Evolutionary conservation across 30 jellyfish, hydroid and myxozoan species (phyloP).

Genomic region (Mastigias papua): DNA sequence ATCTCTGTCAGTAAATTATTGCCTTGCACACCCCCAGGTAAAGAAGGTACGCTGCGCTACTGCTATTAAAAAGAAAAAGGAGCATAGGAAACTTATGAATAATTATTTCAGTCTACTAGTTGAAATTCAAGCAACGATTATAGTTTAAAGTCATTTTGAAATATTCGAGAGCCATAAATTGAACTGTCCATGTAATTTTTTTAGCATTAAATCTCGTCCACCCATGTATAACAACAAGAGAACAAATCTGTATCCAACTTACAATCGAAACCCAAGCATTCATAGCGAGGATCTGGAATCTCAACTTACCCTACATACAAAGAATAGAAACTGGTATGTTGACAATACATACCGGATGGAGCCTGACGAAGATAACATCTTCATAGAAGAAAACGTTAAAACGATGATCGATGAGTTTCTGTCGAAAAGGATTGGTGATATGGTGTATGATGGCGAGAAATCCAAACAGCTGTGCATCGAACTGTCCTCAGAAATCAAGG

Average conservation of each 20-base stretch:
- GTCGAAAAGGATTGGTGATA: conserved; percentile 33
- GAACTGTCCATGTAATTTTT: too few species aligned
- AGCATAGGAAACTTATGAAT: too few species aligned
- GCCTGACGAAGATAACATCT: conserved; percentile 42
- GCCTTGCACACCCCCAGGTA: too few species aligned
- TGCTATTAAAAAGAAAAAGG: too few species aligned
- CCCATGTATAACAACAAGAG: neutral
- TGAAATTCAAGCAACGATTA: too few species aligned
- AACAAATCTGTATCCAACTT: neutral
- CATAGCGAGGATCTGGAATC: conserved; percentile 44
- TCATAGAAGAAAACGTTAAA: conserved; percentile 40
- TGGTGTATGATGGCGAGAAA: conserved; percentile 39
- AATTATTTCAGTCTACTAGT: too few species aligned
- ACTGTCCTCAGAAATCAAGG: conserved; percentile 53
- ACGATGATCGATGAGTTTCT: conserved; percentile 28
- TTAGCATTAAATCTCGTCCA: neutral
- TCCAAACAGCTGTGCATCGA: conserved; percentile 57
- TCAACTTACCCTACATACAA: neutral
- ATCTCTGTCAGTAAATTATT: too few species aligned
- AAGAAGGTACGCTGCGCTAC: too few species aligned
- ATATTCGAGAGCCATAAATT: too few species aligned
- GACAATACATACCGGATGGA: conserved; percentile 74
- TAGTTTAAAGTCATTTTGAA: too few species aligned
- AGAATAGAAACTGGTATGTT: conserved; percentile 4
- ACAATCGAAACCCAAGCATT: conserved; percentile 4